These are phyloP conservation scores for Eumaeus atala DNA, from an alignment of 1,140 invertebrate genomes.

Conservation along the genomic window DNA sequence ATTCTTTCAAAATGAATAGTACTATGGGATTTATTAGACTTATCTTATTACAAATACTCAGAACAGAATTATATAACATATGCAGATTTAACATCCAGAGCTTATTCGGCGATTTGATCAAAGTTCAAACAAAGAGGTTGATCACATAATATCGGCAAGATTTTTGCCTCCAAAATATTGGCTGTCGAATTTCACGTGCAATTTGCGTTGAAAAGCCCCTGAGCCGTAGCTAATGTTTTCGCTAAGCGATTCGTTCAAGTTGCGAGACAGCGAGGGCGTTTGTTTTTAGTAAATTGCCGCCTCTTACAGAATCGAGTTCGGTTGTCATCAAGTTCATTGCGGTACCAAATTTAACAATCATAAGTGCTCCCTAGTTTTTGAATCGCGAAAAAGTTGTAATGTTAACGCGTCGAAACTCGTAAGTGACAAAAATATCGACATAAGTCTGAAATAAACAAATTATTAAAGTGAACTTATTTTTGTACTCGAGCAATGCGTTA, in stretches of 20 bases:
- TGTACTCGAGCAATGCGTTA: no score
- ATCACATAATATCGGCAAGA: slow-evolving; percentile 32
- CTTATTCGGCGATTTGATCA: slow-evolving; percentile 15
- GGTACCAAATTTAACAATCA: slow-evolving; percentile 20
- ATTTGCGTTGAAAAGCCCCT: slow-evolving; percentile 63
- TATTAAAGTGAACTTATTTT: no score
- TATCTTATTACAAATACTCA: no score
- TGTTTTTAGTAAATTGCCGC: slow-evolving; percentile 47
- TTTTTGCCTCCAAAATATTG: slow-evolving; percentile 38
- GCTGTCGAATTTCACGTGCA: slow-evolving; percentile 62
- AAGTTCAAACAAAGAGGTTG: slow-evolving; percentile 28
- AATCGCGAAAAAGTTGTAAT: no score
- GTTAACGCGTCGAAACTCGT: no score
- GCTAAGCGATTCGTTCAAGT: slow-evolving; percentile 63
- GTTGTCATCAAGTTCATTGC: slow-evolving; percentile 31
- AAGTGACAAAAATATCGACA: no score
- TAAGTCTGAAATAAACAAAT: no score
- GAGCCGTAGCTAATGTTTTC: slow-evolving; percentile 65
- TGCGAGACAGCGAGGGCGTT: slow-evolving; percentile 43
- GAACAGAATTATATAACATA: no score
- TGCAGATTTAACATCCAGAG: no score
- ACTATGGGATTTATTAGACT: no score
- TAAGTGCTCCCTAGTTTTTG: no score
- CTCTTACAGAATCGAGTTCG: slow-evolving; percentile 11
- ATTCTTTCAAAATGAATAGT: no score